These are phyloP conservation scores for Heliconius erato DNA, from an alignment of 2,888 invertebrate species.

Conservation along the genomic window DNA sequence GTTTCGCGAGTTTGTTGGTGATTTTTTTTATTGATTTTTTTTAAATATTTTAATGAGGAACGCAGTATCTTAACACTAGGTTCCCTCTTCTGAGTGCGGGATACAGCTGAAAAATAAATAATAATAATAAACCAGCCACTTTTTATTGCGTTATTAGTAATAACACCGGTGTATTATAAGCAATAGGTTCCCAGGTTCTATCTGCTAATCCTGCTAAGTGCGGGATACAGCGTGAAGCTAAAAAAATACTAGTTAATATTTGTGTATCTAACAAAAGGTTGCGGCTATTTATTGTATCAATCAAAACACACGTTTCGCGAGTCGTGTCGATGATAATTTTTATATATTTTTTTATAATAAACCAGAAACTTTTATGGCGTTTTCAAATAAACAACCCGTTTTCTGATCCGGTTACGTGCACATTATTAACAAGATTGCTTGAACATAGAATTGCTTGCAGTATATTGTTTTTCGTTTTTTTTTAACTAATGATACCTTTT, in stretches of 20 bases:
- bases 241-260: too few species aligned
- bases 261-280: too few species aligned
- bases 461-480: not conserved
- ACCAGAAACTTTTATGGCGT: conserved; percentile 21
- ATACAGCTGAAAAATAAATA: too few species aligned
- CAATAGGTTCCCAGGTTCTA: too few species aligned
- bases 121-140: too few species aligned
- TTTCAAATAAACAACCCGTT: conserved; percentile 30
- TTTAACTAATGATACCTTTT: not conserved
- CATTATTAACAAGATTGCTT: conserved; percentile 22
- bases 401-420: conserved; percentile 25
- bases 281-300: not conserved
- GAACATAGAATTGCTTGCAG: conserved; percentile 2
- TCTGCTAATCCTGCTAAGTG: too few species aligned
- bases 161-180: too few species aligned
- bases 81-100: too few species aligned
- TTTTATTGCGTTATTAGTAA: too few species aligned
- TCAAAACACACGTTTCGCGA: conserved; percentile 51
- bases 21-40: not conserved
- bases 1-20: conserved; percentile 37
- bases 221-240: too few species aligned
- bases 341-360: conserved; percentile 18
- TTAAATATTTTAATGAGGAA: conserved; percentile 3
- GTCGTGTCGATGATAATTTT: not conserved
- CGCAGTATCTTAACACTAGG: too few species aligned